These are phyloP conservation scores for Temnopleurus reevesii DNA, from an alignment of 53 echinoderm and acorn worm species.

Conservation along the genomic window DNA sequence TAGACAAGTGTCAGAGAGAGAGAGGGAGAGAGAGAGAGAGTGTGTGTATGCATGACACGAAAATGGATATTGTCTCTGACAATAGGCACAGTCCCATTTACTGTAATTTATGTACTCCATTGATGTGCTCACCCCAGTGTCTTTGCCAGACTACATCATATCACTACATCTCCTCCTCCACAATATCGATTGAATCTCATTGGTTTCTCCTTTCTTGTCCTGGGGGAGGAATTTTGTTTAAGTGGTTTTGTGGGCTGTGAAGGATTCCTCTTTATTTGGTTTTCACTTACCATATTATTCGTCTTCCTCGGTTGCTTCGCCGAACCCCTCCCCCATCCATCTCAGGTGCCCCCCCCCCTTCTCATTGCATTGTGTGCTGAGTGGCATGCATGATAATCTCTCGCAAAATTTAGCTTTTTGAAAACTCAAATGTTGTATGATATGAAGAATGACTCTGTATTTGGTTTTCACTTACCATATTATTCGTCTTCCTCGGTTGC, in stretches of 20 bases:
- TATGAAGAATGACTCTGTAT: conserved; percentile 25
- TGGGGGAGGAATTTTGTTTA: conserved; percentile 35
- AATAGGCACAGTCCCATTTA: conserved; percentile 17
- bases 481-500: conserved; percentile 10
- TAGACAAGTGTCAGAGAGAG: no score
- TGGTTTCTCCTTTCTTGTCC: conserved; percentile 23
- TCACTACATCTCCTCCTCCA: conserved; percentile 2
- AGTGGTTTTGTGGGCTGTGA: conserved; percentile 53
- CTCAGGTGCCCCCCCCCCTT: neutral
- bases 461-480: conserved; percentile 13
- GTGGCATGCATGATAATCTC: no score
- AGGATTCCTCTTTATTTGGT: conserved; percentile 19
- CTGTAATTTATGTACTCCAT: conserved; percentile 20
- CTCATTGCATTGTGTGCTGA: neutral
- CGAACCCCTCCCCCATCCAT: neutral
- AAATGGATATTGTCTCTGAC: conserved; percentile 1
- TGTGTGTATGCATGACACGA: neutral
- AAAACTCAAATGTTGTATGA: no score
- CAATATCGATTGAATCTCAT: conserved; percentile 36
- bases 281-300: conserved; percentile 22
- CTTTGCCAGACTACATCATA: neutral
- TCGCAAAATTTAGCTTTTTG: no score
- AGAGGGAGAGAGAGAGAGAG: neutral
- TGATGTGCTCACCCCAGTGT: neutral
- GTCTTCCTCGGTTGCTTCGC: neutral